phyloP scores from a whole-genome alignment of 2,113 vertebrate species.

The Otis tarda region DNA sequence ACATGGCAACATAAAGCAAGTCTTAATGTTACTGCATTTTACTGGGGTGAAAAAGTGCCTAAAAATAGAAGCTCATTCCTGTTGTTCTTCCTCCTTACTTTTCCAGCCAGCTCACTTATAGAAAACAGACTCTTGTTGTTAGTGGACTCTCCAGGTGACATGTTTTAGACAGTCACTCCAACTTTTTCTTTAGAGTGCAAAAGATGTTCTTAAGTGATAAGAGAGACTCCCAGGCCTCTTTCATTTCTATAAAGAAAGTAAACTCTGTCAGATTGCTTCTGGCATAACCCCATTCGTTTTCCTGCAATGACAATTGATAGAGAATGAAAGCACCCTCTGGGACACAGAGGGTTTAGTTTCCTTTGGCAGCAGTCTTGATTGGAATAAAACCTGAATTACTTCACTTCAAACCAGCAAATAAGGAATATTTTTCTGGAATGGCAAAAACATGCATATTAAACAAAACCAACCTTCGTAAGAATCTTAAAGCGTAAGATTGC shows the following conservation, averaged over 20 bases:
- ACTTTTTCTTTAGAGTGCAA: not conserved
- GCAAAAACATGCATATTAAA: not conserved
- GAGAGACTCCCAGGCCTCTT: not conserved
- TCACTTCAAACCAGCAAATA: not conserved
- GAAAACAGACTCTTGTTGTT: not conserved
- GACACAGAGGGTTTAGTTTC: not conserved
- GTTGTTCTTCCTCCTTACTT: not conserved
- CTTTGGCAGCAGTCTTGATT: not conserved
- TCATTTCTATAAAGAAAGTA: constrained; percentile 9
- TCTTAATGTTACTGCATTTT: not conserved
- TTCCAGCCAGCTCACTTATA: not conserved
- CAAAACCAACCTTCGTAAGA: not conserved
- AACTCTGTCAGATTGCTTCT: constrained; percentile 4
- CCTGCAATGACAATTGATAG: not conserved
- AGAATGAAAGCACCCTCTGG: not conserved
- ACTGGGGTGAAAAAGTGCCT: not conserved
- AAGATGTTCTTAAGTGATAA: constrained; percentile 37
- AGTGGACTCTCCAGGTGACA: constrained; percentile 7
- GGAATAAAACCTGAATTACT: constrained; percentile 22
- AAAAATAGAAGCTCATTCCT: not conserved
- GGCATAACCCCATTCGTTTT: not conserved
- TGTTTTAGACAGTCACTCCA: not conserved
- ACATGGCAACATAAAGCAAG: not conserved
- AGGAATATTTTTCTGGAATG: not conserved
- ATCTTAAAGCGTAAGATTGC: not conserved